Conservation (phyloP, 2,888 invertebrate species). For the Mechanitis mazaeus region DNA sequence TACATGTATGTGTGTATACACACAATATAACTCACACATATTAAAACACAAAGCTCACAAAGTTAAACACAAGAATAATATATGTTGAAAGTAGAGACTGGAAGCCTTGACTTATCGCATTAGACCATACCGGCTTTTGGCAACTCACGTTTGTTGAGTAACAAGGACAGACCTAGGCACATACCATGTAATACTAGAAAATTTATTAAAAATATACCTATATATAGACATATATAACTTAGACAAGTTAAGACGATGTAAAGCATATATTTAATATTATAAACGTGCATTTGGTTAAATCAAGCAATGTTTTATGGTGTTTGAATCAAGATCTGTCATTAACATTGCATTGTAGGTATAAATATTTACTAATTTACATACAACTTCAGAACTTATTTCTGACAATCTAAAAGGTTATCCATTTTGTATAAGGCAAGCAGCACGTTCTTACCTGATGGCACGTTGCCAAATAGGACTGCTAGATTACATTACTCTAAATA, state of each 20-base stretch:
- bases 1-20: neutral
- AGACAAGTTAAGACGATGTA: no score
- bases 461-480: neutral
- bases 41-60: neutral
- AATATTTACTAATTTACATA: no score
- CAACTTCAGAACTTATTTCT: no score
- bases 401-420: no score
- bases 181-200: neutral
- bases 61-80: neutral
- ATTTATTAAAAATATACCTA: neutral
- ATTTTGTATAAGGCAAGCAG: neutral
- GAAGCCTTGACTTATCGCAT: constrained; percentile 23
- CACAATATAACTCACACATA: no score
- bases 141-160: constrained; percentile 8
- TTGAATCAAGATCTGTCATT: no score
- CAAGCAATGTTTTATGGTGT: no score
- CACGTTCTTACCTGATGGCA: neutral
- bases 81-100: constrained; percentile 18
- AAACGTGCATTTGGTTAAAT: no score
- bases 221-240: neutral
- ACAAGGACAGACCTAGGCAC: neutral
- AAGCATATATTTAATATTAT: no score
- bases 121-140: constrained; percentile 16
- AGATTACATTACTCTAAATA: neutral
- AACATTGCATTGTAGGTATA: no score